phyloP scores from a whole-genome alignment of 2,888 invertebrate species.

The Operophtera brumata region DNA sequence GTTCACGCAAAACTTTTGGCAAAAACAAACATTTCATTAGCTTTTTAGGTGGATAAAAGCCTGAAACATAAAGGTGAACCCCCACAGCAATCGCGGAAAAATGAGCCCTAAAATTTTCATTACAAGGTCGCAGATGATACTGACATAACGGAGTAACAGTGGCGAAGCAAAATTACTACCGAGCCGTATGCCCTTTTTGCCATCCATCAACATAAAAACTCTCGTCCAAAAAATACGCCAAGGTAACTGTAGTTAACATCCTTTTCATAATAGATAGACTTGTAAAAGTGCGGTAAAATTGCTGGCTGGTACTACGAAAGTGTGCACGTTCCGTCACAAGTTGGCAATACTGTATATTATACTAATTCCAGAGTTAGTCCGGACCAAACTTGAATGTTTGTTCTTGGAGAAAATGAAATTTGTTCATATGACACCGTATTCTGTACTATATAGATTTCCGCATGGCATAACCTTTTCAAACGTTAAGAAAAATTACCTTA shows the following conservation, averaged over 20 bases:
- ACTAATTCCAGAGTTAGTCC: conserved; percentile 16
- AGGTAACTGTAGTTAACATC: conserved; percentile 30
- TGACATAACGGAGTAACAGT: conserved; percentile 26
- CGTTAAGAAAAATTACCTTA: conserved; percentile 7
- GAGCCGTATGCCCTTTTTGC: conserved; percentile 32
- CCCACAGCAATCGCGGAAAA: conserved; percentile 33
- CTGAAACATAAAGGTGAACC: conserved; percentile 26
- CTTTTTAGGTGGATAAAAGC: conserved; percentile 12
- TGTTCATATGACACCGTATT: conserved; percentile 20
- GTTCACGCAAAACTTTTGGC: background rate
- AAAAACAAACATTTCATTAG: conserved; percentile 10
- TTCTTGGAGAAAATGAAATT: conserved; percentile 30
- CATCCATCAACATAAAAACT: conserved; percentile 38
- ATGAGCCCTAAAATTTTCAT: conserved; percentile 38
- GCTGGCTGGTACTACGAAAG: conserved; percentile 12
- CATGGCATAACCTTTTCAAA: conserved; percentile 11
- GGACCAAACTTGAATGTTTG: conserved; percentile 26
- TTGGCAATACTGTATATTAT: conserved; percentile 13
- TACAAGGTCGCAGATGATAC: conserved; percentile 35
- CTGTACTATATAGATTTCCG: conserved; percentile 9
- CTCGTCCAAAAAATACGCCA: conserved; percentile 27
- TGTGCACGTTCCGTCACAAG: conserved; percentile 6
- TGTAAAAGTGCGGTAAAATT: conserved; percentile 22
- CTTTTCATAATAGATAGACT: conserved; percentile 27
- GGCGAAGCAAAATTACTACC: conserved; percentile 29